A percentile compares a stretch with the other conserved stretches of the same genome.
These are phyloP conservation scores for Nixonia krombeini DNA, from an alignment of 1,140 invertebrate genomes.

Conservation along the genomic window DNA sequence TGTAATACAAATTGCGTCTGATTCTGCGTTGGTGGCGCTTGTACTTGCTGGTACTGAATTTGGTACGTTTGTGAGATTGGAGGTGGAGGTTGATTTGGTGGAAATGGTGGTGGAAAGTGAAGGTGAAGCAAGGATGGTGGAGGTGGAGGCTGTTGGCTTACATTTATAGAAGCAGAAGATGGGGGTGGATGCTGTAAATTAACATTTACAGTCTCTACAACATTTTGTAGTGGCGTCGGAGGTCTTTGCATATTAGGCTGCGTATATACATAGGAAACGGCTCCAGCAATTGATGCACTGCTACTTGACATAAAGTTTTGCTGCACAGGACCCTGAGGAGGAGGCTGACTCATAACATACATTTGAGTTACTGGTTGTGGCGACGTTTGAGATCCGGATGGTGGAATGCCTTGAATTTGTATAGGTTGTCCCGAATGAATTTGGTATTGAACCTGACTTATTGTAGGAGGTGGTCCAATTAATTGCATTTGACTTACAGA, in stretches of 20 bases:
- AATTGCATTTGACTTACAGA: slow-evolving; percentile 65
- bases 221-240: slow-evolving; percentile 60
- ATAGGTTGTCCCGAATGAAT: slow-evolving; percentile 67
- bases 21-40: slow-evolving; percentile 50
- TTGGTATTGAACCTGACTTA: slow-evolving; percentile 69
- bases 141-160: slow-evolving; percentile 63
- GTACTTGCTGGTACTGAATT: slow-evolving; percentile 66
- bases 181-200: slow-evolving; percentile 69
- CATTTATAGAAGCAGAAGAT: slow-evolving; percentile 52
- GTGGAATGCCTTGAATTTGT: slow-evolving; percentile 64
- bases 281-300: slow-evolving; percentile 53
- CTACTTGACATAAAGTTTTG: slow-evolving; percentile 63
- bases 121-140: slow-evolving; percentile 65
- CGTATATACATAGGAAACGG: slow-evolving; percentile 67
- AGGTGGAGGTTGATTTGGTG: slow-evolving; percentile 67
- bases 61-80: slow-evolving; percentile 68
- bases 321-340: slow-evolving; percentile 55
- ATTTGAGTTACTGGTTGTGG: slow-evolving; percentile 66
- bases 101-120: slow-evolving; percentile 67
- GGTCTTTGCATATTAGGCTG: slow-evolving; percentile 61
- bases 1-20: slow-evolving; percentile 65
- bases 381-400: slow-evolving; percentile 61
- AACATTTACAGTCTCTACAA: slow-evolving; percentile 65
- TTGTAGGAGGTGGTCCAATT: slow-evolving; percentile 65
- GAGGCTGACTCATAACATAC: slow-evolving; percentile 70